Evolutionary conservation across 2,113 vertebrate species (phyloP).

Genomic region (Mormoops blainvillei): DNA sequence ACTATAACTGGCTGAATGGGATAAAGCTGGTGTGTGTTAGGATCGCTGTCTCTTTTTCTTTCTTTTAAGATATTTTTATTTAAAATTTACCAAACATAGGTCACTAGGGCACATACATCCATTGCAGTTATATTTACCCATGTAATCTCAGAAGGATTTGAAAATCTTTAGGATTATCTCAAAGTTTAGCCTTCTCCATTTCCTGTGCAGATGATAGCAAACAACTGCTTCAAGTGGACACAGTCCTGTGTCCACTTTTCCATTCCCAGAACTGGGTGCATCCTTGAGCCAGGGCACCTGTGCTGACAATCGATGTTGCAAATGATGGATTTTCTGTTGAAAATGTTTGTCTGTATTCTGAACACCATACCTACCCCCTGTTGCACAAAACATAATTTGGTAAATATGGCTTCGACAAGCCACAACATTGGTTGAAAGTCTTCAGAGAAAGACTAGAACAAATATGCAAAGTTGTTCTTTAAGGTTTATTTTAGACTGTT

Average conservation of each 20-base stretch:
- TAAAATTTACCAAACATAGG: constrained; percentile 38
- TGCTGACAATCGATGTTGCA: constrained; percentile 68
- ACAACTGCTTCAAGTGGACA: not conserved
- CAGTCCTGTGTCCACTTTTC: constrained; percentile 74
- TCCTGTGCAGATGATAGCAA: constrained; percentile 77
- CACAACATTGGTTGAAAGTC: constrained; percentile 15
- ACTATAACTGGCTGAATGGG: not conserved
- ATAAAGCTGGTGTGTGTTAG: not conserved
- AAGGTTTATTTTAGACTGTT: not conserved
- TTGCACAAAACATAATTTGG: constrained; percentile 22
- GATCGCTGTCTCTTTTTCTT: not conserved
- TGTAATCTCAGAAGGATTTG: constrained; percentile 48
- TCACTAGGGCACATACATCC: constrained; percentile 29
- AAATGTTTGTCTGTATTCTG: constrained; percentile 65
- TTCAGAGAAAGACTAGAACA: not conserved
- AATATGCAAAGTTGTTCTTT: not conserved
- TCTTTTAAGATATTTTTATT: not conserved
- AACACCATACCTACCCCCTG: constrained; percentile 42
- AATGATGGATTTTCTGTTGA: constrained; percentile 71
- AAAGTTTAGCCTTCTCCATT: constrained; percentile 68
- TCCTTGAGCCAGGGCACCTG: constrained; percentile 66
- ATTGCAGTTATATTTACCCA: not conserved
- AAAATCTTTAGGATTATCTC: constrained; percentile 60
- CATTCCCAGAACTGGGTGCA: constrained; percentile 75
- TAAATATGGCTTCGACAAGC: not conserved